These are phyloP conservation scores for Lithobius niger DNA, from an alignment of 1,140 invertebrate genomes.

Conservation along the genomic window DNA sequence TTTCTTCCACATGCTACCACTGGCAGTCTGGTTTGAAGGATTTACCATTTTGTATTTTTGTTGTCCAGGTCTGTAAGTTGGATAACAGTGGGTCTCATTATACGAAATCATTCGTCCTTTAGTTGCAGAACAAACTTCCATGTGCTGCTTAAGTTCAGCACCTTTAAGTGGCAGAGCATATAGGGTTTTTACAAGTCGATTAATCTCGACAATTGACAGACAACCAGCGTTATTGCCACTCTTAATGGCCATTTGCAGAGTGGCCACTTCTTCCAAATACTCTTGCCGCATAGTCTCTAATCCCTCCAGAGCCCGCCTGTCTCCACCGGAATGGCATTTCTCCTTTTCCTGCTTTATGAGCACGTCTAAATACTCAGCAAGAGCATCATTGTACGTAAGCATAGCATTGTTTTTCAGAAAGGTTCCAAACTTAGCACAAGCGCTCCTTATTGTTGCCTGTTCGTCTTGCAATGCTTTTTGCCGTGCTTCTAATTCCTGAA, in stretches of 20 bases:
- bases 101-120: no score
- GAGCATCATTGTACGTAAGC: slow-evolving; percentile 15
- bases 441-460: neutral
- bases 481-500: neutral
- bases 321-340: slow-evolving; percentile 2
- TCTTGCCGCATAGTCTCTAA: neutral
- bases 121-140: no score
- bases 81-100: no score
- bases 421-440: slow-evolving; percentile 7
- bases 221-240: no score
- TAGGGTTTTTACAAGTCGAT: no score
- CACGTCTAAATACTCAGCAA: slow-evolving; percentile 12
- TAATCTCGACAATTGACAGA: no score
- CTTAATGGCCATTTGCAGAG: neutral
- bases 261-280: neutral
- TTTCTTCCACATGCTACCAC: no score
- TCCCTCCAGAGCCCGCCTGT: neutral
- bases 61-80: no score
- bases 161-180: no score
- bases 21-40: no score
- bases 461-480: neutral
- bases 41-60: no score
- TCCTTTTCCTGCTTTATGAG: slow-evolving; percentile 13
- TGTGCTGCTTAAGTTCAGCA: no score
- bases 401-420: slow-evolving; percentile 17